Conservation (phyloP, 2,797 vertebrate species). For the Cyclura pinguis region DNA sequence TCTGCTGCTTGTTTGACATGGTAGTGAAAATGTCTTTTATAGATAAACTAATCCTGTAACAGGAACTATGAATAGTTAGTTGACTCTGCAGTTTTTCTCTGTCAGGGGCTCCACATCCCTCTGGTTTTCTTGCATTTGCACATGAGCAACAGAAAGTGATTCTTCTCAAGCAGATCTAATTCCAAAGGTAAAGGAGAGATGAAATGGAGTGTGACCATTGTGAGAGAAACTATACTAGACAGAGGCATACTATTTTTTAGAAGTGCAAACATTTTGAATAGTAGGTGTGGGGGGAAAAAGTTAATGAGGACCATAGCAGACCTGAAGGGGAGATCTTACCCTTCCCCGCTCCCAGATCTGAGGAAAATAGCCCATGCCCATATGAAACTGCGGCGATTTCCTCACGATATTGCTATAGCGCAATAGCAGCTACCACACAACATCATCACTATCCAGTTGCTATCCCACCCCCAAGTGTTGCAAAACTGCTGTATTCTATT, state of each 20-base stretch:
- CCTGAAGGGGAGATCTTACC: too few species aligned
- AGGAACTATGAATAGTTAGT: neutral
- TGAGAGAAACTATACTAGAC: neutral
- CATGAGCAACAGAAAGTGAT: neutral
- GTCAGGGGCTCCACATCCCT: neutral
- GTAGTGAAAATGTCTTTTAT: conserved; percentile 5
- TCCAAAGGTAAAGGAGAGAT: neutral
- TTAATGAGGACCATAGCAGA: neutral
- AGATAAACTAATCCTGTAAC: neutral
- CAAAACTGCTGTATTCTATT: too few species aligned
- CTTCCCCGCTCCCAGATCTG: neutral
- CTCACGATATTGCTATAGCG: too few species aligned
- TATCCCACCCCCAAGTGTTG: too few species aligned
- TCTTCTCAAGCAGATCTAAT: neutral
- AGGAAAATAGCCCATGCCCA: neutral
- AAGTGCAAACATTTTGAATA: neutral
- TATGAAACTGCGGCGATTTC: neutral
- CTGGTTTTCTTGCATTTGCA: neutral
- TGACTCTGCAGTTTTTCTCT: neutral
- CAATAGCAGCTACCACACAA: too few species aligned
- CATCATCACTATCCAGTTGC: too few species aligned
- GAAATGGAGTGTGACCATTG: neutral
- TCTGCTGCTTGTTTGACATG: conserved; percentile 3
- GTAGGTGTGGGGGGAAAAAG: neutral
- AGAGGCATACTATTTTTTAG: neutral